Base-by-base conservation (phyloP, 2,113 vertebrate genomes). In the Pluvianellus socialis region DNA sequence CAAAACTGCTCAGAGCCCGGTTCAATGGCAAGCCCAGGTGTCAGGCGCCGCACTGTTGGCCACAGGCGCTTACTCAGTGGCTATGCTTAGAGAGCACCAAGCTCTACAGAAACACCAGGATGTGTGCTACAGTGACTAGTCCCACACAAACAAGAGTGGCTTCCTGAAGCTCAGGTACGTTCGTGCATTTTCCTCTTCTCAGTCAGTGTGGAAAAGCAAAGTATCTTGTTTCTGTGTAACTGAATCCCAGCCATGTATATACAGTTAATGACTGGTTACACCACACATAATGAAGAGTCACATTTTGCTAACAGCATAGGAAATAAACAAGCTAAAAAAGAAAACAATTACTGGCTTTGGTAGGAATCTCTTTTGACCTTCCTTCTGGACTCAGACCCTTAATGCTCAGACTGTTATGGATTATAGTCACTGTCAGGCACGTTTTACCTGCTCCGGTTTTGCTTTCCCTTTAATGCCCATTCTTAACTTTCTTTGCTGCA, bases 291-390 rank as follows among this genome's bases (percentile, higher is more conserved):
- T 93, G 94, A 95, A 86, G 63, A 96, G 95, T 83, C 94, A 96
- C 42, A 7, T 96, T 97, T 91, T 96, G 83, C 88, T 96, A 96
- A 95, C 86, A 94, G 94, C 96, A 89, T 4, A 82, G 66, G 91
- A 97, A 96, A 97, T 91, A 97, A 97, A 96, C 95, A 96, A 95
- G 73, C 61, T 81, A 50, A 94, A 94, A 93, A 95, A 50, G 38
- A 94, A 97, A 96, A 91, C 66, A 85, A 85, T 96, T 96, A 90
- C 66, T 72, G 92, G 49, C 92, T 94, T 92, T 89, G 42, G 49
- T 79, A 76, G 66, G 89, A 85, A 87, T 96, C 91, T 87, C 80
- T 76, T 79, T 45, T 80, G 81, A 93, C 92, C 63, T 67, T 66
- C 32, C 28, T 92, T 67, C 63, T 85, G 42, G 70, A 82, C 74